Conservation (phyloP, 2,888 invertebrate genomes). For the Eristalis pertinax region DNA sequence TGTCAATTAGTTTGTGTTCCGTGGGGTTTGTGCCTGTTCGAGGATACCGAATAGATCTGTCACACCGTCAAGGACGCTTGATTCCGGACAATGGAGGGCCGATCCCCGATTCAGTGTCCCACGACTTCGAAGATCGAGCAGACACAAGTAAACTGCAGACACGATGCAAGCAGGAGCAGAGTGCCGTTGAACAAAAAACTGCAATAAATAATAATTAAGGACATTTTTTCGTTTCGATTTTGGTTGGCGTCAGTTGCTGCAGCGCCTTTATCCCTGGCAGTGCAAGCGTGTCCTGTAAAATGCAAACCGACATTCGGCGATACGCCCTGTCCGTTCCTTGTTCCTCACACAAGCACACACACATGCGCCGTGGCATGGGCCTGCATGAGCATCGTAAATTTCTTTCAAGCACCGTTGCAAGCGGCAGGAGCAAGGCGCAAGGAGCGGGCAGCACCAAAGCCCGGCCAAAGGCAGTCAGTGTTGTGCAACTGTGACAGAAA, state of each 20-base stretch:
- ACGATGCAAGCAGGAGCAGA: background rate
- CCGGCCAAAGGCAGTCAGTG: background rate
- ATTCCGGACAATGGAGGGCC: conserved; percentile 31
- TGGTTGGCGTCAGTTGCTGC: background rate
- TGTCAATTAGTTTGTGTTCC: conserved; percentile 61
- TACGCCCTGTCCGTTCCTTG: conserved; percentile 20
- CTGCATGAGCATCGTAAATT: conserved; percentile 53
- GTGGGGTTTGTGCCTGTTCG: conserved; percentile 57
- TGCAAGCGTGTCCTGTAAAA: conserved; percentile 54
- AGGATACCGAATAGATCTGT: conserved; percentile 18
- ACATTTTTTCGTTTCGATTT: conserved; percentile 44
- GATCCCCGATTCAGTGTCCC: background rate
- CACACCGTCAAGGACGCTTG: conserved; percentile 50
- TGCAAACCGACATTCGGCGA: conserved; percentile 52
- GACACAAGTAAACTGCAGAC: background rate
- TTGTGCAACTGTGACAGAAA: conserved; percentile 72
- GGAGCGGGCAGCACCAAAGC: background rate
- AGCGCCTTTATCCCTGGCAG: conserved; percentile 33
- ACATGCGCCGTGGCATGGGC: background rate
- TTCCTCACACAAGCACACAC: conserved; percentile 37
- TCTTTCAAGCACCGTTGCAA: conserved; percentile 59
- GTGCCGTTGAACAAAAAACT: conserved; percentile 39
- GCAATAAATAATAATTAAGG: conserved; percentile 72
- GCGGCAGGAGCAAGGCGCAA: conserved; percentile 3
- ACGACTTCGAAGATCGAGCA: background rate